Percentiles rank a stretch among this genome's conserved stretches.
These are phyloP conservation scores for Chloromyia formosa DNA, from an alignment of 2,888 invertebrate genomes.

Conservation along the genomic window DNA sequence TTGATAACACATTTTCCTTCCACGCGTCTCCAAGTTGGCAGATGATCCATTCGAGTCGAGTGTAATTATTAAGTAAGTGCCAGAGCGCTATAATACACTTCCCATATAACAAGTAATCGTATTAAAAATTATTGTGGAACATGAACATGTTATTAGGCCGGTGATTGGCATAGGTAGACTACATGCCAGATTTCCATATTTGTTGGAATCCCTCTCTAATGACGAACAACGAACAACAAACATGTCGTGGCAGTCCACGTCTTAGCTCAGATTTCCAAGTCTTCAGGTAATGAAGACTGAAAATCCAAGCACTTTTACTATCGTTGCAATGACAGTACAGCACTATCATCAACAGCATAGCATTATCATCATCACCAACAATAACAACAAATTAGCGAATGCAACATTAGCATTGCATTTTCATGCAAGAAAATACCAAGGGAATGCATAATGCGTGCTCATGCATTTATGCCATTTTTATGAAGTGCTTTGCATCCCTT, in stretches of 20 bases:
- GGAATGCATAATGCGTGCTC: conserved; percentile 1
- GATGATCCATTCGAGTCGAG: too few species aligned
- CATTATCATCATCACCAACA: neutral
- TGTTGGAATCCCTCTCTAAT: conserved; percentile 10
- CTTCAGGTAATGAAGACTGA: conserved; percentile 6
- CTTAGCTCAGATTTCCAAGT: conserved; percentile 2
- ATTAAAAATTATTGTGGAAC: too few species aligned
- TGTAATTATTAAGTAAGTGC: neutral
- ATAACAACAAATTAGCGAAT: conserved; percentile 12
- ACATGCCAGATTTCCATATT: conserved; percentile 17
- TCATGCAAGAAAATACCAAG: conserved; percentile 28
- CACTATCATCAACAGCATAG: conserved; percentile 10
- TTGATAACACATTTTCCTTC: neutral
- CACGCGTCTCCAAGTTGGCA: neutral
- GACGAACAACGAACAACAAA: too few species aligned
- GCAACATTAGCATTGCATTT: conserved; percentile 25
- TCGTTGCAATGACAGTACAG: neutral
- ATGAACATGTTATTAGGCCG: too few species aligned
- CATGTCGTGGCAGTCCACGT: neutral
- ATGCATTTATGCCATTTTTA: conserved; percentile 8
- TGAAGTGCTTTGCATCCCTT: conserved; percentile 31
- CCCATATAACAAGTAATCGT: too few species aligned
- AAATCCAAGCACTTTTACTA: conserved; percentile 9
- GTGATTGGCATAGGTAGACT: too few species aligned
- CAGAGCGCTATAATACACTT: neutral